phyloP scores from a whole-genome alignment of 37 sponge, comb jelly and placozoan genomes.

The Beroe forskalii region DNA sequence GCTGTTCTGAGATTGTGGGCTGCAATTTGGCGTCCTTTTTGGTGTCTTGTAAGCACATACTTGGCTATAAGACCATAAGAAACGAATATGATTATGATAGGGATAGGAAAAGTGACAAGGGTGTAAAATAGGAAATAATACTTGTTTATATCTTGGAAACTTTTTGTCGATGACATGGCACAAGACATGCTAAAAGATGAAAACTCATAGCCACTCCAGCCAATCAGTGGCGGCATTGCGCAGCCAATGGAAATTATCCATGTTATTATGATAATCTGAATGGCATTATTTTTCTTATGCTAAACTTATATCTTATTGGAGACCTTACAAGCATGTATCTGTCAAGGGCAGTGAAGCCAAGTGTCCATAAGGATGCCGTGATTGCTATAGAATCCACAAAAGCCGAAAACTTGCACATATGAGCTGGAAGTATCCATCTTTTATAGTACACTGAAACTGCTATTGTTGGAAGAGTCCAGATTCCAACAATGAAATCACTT shows the following conservation, averaged over 20 bases:
- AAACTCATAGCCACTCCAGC: conserved; percentile 52
- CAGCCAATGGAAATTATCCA: neutral
- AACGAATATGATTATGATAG: neutral
- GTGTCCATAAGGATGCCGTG: conserved; percentile 57
- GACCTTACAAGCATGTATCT: conserved; percentile 39
- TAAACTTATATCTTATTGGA: conserved; percentile 24
- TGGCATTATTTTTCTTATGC: neutral
- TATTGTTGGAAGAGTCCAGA: conserved; percentile 54
- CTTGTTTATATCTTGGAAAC: neutral
- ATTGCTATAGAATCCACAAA: conserved; percentile 52
- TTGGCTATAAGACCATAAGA: conserved; percentile 3
- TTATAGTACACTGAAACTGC: conserved; percentile 10
- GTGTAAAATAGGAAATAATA: conserved; percentile 56
- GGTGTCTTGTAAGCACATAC: neutral
- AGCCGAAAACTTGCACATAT: conserved; percentile 24
- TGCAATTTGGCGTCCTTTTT: conserved; percentile 19
- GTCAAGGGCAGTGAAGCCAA: conserved; percentile 41
- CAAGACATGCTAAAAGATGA: conserved; percentile 46
- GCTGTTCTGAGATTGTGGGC: conserved; percentile 17
- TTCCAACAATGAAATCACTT: conserved; percentile 54
- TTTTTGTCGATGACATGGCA: conserved; percentile 6
- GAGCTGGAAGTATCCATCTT: neutral
- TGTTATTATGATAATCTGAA: neutral
- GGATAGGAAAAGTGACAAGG: conserved; percentile 10
- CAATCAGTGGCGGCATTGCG: conserved; percentile 27